phyloP scores from a whole-genome alignment of 1,140 invertebrate species.

The Chelonus insularis region DNA sequence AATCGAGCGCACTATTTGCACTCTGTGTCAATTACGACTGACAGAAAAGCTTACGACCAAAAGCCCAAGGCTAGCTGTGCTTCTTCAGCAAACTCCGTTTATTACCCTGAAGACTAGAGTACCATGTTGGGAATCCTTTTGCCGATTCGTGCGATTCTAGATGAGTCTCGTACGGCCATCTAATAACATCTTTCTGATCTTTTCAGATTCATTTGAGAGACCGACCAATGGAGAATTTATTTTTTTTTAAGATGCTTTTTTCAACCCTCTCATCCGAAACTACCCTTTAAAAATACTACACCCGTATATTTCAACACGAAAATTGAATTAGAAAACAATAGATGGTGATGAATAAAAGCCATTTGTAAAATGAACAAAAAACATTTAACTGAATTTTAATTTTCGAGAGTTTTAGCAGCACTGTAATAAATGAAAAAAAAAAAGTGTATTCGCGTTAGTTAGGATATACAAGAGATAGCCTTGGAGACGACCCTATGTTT shows the following conservation, averaged over 20 bases:
- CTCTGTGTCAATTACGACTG: slow-evolving; percentile 12
- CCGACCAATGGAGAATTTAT: no score
- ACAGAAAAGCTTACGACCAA: slow-evolving; percentile 3
- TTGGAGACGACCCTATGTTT: slow-evolving; percentile 24
- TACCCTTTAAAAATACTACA: no score
- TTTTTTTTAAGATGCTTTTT: no score
- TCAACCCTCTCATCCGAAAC: no score
- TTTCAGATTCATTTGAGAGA: neutral
- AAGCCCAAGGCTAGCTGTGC: slow-evolving; percentile 12
- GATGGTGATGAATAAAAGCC: neutral
- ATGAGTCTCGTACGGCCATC: neutral
- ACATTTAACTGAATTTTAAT: neutral
- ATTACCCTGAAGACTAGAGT: slow-evolving; percentile 9
- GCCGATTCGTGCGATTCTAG: neutral
- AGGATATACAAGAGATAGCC: slow-evolving; percentile 6
- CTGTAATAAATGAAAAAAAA: neutral
- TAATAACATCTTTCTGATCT: neutral
- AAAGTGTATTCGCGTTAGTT: neutral
- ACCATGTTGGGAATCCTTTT: neutral
- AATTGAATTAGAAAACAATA: slow-evolving; percentile 8
- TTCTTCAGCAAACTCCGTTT: slow-evolving; percentile 13
- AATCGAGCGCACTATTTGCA: slow-evolving; percentile 22
- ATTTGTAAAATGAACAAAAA: neutral
- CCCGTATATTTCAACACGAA: no score
- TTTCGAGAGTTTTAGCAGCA: neutral